Conservation (phyloP, 1,140 invertebrate genomes). For the Brachionus koreanus region DNA sequence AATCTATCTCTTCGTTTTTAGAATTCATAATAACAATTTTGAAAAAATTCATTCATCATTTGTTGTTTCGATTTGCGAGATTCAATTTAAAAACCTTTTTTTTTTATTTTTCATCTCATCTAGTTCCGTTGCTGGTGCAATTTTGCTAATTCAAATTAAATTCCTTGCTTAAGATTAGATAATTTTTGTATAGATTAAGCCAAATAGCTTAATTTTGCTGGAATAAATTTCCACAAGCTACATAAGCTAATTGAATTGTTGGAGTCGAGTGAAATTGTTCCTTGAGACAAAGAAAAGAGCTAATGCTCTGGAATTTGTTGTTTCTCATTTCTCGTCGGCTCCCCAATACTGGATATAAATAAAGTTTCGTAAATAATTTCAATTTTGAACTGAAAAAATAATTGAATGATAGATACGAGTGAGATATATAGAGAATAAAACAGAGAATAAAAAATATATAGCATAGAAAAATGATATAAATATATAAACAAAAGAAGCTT, state of each 20-base stretch:
- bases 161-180: constrained; percentile 16
- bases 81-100: neutral
- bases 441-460: neutral
- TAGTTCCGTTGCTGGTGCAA: constrained; percentile 31
- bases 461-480: constrained; percentile 17
- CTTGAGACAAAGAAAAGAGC: neutral
- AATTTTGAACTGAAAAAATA: neutral
- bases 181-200: neutral
- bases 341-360: neutral
- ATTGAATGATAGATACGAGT: constrained; percentile 1
- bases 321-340: neutral
- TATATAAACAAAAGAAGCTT: neutral
- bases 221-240: neutral
- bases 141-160: constrained; percentile 35
- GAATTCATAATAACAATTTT: constrained; percentile 32
- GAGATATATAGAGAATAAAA: neutral
- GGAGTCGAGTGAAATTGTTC: neutral
- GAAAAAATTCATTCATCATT: constrained; percentile 27
- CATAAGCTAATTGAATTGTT: neutral
- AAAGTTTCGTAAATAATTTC: neutral
- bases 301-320: neutral
- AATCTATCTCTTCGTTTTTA: constrained; percentile 22
- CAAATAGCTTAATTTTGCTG: neutral
- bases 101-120: neutral
- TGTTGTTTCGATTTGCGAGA: constrained; percentile 41